Percentiles rank a stretch among this genome's conserved stretches.
phyloP scores from a whole-genome alignment of 2,888 invertebrate species.

The Amblyteles armatorius region DNA sequence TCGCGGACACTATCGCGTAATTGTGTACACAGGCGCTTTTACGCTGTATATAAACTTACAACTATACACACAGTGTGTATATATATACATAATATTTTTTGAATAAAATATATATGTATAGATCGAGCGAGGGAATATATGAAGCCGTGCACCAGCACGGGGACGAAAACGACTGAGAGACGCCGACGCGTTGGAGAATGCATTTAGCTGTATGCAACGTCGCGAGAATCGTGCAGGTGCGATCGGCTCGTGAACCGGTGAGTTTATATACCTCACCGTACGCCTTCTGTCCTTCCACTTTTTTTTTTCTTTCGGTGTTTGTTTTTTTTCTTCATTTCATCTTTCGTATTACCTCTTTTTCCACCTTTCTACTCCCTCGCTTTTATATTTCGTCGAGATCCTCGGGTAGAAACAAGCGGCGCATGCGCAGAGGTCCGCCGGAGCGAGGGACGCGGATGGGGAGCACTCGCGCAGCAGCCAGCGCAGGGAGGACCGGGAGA shows the following conservation, averaged over 20 bases:
- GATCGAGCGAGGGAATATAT: constrained; percentile 7
- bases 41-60: constrained; percentile 1
- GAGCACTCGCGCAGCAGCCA: neutral
- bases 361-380: constrained; percentile 32
- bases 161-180: constrained; percentile 2
- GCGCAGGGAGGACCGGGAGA: constrained; percentile 2
- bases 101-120: neutral
- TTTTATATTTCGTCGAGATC: constrained; percentile 28
- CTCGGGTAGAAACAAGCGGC: constrained; percentile 33
- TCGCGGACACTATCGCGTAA: constrained; percentile 35
- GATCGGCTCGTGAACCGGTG: constrained; percentile 74
- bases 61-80: neutral
- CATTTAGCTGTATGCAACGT: constrained; percentile 69
- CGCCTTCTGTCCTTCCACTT: constrained; percentile 15
- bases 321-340: constrained; percentile 37
- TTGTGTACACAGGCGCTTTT: constrained; percentile 41
- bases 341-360: constrained; percentile 68
- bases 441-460: neutral
- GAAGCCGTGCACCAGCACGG: neutral
- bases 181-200: constrained; percentile 43
- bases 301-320: neutral
- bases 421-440: neutral
- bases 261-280: constrained; percentile 54
- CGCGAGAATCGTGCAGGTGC: constrained; percentile 79
- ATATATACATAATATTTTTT: neutral